phyloP scores from a whole-genome alignment of 2,888 invertebrate species.

The Plebejus anna region DNA sequence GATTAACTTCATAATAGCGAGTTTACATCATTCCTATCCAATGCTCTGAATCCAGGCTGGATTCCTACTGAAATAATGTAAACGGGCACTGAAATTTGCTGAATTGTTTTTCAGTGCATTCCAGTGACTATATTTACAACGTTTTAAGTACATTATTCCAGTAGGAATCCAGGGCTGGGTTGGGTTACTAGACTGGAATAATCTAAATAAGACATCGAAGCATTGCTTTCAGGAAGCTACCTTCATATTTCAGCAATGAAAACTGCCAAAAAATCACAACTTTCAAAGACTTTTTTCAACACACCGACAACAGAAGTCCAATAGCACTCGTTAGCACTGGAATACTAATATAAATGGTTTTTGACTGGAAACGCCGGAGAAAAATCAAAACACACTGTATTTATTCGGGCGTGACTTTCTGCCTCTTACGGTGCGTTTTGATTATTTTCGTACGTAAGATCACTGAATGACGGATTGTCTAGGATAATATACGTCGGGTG shows the following conservation, averaged over 20 bases:
- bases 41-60: no score
- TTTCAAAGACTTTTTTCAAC: not conserved
- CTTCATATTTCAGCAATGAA: not conserved
- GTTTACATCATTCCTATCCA: no score
- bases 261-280: not conserved
- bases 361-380: not conserved
- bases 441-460: not conserved
- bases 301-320: not conserved
- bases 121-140: no score
- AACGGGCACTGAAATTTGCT: no score
- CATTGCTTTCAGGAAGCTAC: no score
- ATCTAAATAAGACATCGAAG: no score
- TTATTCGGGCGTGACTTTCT: conserved; percentile 1
- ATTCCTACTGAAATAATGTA: no score
- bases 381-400: not conserved
- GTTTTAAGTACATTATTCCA: no score
- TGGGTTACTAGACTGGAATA: no score
- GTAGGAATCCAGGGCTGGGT: no score
- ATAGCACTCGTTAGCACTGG: not conserved
- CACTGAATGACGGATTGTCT: not conserved
- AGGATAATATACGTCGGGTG: not conserved
- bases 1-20: no score
- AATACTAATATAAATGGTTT: not conserved
- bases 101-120: no score
- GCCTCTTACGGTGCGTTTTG: not conserved